Evolutionary conservation across 2,113 vertebrate species (phyloP), one percentile per base, ranked within the genome.

Genomic region (Canis aureus): DNA sequence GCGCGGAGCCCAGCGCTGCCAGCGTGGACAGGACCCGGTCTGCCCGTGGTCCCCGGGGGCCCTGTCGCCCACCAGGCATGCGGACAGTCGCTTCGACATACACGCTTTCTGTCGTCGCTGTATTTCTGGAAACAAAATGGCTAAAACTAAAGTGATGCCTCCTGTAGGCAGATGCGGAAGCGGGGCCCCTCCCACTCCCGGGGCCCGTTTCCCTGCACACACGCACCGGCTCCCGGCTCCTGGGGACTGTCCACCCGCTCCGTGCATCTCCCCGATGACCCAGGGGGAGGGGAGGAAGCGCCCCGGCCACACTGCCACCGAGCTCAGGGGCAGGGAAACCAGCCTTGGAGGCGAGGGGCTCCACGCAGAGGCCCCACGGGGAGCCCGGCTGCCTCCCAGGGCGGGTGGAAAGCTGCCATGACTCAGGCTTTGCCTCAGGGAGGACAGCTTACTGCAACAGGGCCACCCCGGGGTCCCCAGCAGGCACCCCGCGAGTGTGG

Each of bases 401-500:
- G 73, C 66, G 87, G 92, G 90, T 87, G 69, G 78, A 91, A 79
- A 32, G 51, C 92, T 8, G 95, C 23, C 62, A 32, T 59, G 69
- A 71, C 16, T 91, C 64, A 35, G 80, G 79, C 80, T 92, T 25
- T 0, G 67, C 89, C 8, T 20, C 11, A 2, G 76, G 69, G 96
- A 74, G 60, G 57, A 51, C 13, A 62, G 66, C 20, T 91, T 93
- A n/a, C 59, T 86, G 94, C 79, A 98, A 60, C 66, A 38, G n/a
- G 66, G 35, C 82, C 64, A 32, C 12, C 8, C 9, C 49, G 25
- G 60, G 80, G 84, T 71, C 19, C 11, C 29, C 71, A 79, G 97
- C 95, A 89, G 96, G 88, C 82, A 59, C 11, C 29, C 81, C 9
- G 92, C 27, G 91, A 92, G 16, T 43, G 66, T 29, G 86, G 95